These are phyloP conservation scores for Paracanthobrama guichenoti DNA, from an alignment of 2,113 vertebrate species.

Conservation along the genomic window DNA sequence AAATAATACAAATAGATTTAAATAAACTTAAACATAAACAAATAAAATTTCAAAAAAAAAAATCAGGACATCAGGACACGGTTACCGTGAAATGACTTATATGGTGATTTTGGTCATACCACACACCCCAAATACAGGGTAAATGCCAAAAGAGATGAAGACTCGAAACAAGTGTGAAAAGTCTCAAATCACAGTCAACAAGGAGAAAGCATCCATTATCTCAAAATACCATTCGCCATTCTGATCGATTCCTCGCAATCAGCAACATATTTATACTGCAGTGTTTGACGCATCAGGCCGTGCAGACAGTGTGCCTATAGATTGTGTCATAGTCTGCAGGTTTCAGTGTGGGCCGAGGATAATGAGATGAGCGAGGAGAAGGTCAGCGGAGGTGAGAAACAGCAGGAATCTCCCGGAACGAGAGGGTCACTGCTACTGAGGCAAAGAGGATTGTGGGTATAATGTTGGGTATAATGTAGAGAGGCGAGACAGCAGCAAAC, in stretches of 20 bases:
- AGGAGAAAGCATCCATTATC: not conserved
- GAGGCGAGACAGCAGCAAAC: conserved; percentile 17
- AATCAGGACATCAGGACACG: too few relatives aligned
- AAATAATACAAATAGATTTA: not conserved
- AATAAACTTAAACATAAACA: not conserved
- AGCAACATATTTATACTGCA: not conserved
- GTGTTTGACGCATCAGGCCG: not conserved
- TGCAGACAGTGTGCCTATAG: not conserved
- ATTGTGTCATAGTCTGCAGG: not conserved
- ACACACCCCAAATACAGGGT: not conserved
- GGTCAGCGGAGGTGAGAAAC: not conserved
- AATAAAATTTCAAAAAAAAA: not conserved
- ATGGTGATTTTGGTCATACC: not conserved
- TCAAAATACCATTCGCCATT: not conserved
- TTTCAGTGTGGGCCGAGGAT: not conserved
- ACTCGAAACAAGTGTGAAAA: not conserved
- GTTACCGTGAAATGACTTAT: not conserved
- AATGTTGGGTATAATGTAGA: conserved; percentile 46
- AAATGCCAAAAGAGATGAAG: not conserved
- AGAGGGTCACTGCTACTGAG: conserved; percentile 15
- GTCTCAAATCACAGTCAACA: not conserved
- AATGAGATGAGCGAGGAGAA: conserved; percentile 6
- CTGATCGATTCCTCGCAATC: conserved; percentile 1
- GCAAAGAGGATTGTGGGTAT: conserved; percentile 32
- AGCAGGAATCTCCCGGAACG: conserved; percentile 27